These are phyloP conservation scores for Rhynchotus rufescens DNA, from an alignment of 2,797 vertebrate species.

Conservation along the genomic window DNA sequence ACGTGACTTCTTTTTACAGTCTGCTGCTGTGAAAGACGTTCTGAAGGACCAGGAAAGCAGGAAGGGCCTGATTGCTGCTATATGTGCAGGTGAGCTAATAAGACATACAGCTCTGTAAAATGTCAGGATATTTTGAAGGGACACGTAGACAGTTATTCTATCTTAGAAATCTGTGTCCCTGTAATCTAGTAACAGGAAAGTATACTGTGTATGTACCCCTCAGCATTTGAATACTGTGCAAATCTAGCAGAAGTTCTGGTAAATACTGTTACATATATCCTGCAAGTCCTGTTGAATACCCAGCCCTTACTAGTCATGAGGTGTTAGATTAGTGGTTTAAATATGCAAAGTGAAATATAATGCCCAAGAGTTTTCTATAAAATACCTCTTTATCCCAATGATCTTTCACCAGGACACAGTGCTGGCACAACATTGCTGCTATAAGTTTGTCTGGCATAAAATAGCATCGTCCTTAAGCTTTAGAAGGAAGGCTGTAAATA, in stretches of 20 bases:
- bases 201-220: neutral
- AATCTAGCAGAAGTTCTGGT: neutral
- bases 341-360: neutral
- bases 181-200: neutral
- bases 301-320: neutral
- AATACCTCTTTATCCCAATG: neutral
- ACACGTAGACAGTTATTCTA: neutral
- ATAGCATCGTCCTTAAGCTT: neutral
- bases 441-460: neutral
- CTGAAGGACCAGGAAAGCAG: conserved; percentile 92
- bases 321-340: neutral
- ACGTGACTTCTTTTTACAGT: conserved; percentile 77
- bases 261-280: neutral
- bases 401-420: neutral
- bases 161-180: neutral
- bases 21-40: conserved; percentile 90
- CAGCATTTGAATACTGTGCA: neutral
- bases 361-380: neutral
- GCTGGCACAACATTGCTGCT: conserved; percentile 34
- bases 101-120: neutral
- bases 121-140: neutral
- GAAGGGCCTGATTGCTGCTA: conserved; percentile 95
- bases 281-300: neutral
- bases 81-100: conserved; percentile 92
- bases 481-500: neutral